phyloP scores from a whole-genome alignment of 2,888 invertebrate species.

The Hirtodrosophila confusa region DNA sequence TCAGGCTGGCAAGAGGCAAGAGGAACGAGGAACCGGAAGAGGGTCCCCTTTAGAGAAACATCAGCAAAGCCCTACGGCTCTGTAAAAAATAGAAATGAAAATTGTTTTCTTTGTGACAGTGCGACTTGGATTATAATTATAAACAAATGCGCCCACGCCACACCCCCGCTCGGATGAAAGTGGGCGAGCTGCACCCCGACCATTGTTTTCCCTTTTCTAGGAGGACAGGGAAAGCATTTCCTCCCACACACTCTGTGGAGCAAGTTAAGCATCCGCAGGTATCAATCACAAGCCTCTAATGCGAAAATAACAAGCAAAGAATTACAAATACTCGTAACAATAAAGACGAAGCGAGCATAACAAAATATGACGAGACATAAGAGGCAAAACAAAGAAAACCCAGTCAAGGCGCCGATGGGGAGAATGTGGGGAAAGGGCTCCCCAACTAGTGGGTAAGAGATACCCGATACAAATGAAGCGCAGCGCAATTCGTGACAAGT shows the following conservation, averaged over 20 bases:
- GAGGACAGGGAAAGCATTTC: neutral
- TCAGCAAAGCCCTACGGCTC: constrained; percentile 35
- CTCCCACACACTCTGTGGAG: constrained; percentile 1
- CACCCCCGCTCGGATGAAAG: constrained; percentile 15
- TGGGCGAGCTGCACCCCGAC: constrained; percentile 1
- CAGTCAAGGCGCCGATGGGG: neutral
- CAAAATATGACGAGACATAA: constrained; percentile 29
- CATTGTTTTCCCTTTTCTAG: constrained; percentile 38
- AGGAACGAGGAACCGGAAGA: neutral
- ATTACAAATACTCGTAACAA: constrained; percentile 45
- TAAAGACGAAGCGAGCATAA: constrained; percentile 18
- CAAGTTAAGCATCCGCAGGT: constrained; percentile 47
- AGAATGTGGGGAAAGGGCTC: neutral
- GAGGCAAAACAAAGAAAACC: constrained; percentile 21
- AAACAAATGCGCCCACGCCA: constrained; percentile 54
- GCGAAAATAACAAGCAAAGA: constrained; percentile 73
- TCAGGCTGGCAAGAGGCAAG: constrained; percentile 41
- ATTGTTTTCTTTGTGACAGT: constrained; percentile 53
- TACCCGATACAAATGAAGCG: constrained; percentile 52
- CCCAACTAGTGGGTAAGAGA: constrained; percentile 23
- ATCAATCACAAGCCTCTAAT: constrained; percentile 75
- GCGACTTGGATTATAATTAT: constrained; percentile 65
- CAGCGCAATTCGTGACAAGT: constrained; percentile 42
- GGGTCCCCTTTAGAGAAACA: constrained; percentile 1
- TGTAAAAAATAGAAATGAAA: constrained; percentile 36